Evolutionary conservation across 2,113 vertebrate species (phyloP), one percentile per base, ranked within the genome.

Genomic region (Bos javanicus): DNA sequence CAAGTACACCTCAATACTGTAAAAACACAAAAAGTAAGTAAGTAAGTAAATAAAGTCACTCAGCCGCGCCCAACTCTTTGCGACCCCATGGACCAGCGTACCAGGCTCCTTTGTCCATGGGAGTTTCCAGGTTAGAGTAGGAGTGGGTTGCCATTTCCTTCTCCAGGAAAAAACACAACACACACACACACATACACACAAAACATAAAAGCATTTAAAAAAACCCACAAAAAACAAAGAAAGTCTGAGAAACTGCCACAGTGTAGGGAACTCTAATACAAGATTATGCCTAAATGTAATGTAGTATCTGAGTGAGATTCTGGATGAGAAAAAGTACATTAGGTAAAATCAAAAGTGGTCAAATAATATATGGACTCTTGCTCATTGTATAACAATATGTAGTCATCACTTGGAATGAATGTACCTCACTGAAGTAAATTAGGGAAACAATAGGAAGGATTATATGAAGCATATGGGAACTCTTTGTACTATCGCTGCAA

Each of bases 11-110:
- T 80, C 26, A 80, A 48, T 30, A 48, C 43, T 17, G 7, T 80
- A 46, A 46, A 78, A 67, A 21, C 64, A 36, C 17, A 67, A 67
- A 21, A 67, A n/a, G 62, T n/a, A 67, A n/a, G 33, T 19, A 67
- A 2, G 7, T 67, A 67, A 9, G 43, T 7, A 46, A 46, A 0
- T 67, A 67, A 67, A 21, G 64, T 36, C 0, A 1, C 4, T 67
- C 64, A 36, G 64, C 2, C 9, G 0, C 2, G 2, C 3, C 33
- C 0, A 4, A 67, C 17, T 67, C 15, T 30, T 28, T 67, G 64
- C 0, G 8, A 11, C 2, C 17, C 33, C 33, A 67, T 36, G 64
- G 64, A 67, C 4, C n/a, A 71, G n/a, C 64, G 17, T 71, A 71
- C n/a, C 17, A 21, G 64, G 64, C n/a, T 21, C 64, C 64, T 71